Percentiles rank a stretch among this genome's conserved stretches.
Evolutionary conservation across 35 echinoderm and acorn worm species (phyloP).

Genomic region (Ptychodera flava): DNA sequence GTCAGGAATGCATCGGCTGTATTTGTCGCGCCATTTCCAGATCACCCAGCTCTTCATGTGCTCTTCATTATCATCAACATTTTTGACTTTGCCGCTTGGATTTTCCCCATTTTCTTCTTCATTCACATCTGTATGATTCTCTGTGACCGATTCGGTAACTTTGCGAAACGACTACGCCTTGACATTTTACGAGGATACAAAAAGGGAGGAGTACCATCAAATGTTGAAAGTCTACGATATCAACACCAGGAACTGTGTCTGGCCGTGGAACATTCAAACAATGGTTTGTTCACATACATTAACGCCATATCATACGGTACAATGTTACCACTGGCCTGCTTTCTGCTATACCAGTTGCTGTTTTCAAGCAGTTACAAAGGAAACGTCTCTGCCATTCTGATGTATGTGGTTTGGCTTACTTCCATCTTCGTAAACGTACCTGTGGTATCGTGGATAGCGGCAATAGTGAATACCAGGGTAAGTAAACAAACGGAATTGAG

Average conservation of each 20-base stretch:
- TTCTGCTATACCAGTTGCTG: constrained; percentile 51
- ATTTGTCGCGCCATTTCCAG: constrained; percentile 56
- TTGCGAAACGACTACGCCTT: constrained; percentile 32
- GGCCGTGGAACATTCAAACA: constrained; percentile 44
- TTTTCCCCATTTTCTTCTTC: constrained; percentile 64
- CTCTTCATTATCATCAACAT: constrained; percentile 37
- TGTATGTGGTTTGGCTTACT: constrained; percentile 57
- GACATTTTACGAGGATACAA: constrained; percentile 13
- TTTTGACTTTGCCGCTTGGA: constrained; percentile 70
- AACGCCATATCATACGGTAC: constrained; percentile 58
- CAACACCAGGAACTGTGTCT: constrained; percentile 55
- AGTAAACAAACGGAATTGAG: too few relatives aligned
- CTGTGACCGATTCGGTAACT: constrained; percentile 31
- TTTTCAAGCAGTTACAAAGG: constrained; percentile 11
- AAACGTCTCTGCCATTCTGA: constrained; percentile 40
- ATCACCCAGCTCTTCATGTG: constrained; percentile 20
- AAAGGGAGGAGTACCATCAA: constrained; percentile 31
- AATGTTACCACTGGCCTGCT: constrained; percentile 68
- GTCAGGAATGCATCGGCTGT: constrained; percentile 53
- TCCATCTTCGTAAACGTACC: constrained; percentile 72
- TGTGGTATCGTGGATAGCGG: constrained; percentile 74
- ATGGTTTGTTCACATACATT: constrained; percentile 54
- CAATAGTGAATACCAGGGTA: constrained; percentile 62
- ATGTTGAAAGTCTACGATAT: constrained; percentile 54
- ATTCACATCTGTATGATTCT: constrained; percentile 37